phyloP scores from a whole-genome alignment of 1,140 invertebrate species.

The Aphis gossypii region DNA sequence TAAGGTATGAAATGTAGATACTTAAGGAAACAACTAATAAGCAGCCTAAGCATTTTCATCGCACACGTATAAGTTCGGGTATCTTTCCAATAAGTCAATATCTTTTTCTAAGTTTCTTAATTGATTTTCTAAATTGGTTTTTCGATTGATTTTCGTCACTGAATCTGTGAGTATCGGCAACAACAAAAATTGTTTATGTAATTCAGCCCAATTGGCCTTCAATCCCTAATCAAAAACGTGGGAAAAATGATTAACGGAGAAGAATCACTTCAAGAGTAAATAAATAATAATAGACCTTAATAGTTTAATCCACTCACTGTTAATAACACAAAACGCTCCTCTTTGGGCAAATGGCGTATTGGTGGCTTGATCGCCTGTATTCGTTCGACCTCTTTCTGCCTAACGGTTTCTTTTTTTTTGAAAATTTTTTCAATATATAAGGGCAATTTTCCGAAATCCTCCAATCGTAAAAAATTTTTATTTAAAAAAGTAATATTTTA shows the following conservation, averaged over 20 bases:
- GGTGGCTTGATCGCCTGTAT: not conserved
- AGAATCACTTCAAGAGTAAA: too few species aligned
- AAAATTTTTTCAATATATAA: conserved; percentile 60
- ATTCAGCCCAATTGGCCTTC: conserved; percentile 80
- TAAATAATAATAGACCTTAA: too few species aligned
- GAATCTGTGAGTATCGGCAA: conserved; percentile 85
- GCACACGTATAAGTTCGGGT: conserved; percentile 79
- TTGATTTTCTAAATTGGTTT: conserved; percentile 79
- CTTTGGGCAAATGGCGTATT: not conserved
- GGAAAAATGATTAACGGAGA: too few species aligned
- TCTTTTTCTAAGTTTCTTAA: conserved; percentile 84
- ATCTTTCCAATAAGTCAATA: conserved; percentile 80
- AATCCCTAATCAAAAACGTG: conserved; percentile 69
- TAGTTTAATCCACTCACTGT: not conserved
- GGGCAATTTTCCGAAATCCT: not conserved
- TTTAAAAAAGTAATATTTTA: not conserved
- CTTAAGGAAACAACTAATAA: too few species aligned
- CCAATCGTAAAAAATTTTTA: not conserved
- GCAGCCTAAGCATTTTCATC: not conserved
- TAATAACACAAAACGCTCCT: not conserved
- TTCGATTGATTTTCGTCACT: conserved; percentile 77
- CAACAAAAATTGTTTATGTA: conserved; percentile 79
- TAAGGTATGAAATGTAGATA: too few species aligned
- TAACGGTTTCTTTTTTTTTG: conserved; percentile 64
- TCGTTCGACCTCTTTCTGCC: conserved; percentile 57